phyloP scores from a whole-genome alignment of 1,140 invertebrate species.

The Drosophila nannoptera region DNA sequence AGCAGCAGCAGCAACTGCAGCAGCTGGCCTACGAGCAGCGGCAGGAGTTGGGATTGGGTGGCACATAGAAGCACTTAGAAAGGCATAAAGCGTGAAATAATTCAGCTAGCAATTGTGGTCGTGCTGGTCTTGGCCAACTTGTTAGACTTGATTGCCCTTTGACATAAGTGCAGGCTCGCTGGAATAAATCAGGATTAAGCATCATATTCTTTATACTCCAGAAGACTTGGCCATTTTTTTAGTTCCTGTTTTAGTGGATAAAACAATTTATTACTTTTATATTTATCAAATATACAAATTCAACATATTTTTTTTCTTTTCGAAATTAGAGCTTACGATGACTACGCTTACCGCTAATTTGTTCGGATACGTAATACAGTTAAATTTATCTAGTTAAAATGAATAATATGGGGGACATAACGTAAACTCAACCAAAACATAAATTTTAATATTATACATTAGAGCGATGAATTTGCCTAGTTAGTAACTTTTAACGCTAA shows the following conservation, averaged over 20 bases:
- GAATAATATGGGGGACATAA: slow-evolving; percentile 50
- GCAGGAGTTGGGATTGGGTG: neutral
- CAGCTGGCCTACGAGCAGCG: neutral
- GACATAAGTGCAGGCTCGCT: slow-evolving; percentile 48
- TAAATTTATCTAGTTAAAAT: slow-evolving; percentile 59
- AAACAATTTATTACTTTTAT: slow-evolving; percentile 55
- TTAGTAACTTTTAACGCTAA: slow-evolving; percentile 29
- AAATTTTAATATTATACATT: slow-evolving; percentile 50
- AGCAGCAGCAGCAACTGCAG: neutral
- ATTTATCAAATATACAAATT: slow-evolving; percentile 40
- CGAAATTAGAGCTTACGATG: slow-evolving; percentile 25
- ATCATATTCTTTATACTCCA: neutral
- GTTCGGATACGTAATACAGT: slow-evolving; percentile 44
- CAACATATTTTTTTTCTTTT: slow-evolving; percentile 9
- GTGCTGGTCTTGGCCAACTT: slow-evolving; percentile 31
- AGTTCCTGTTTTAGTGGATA: slow-evolving; percentile 52
- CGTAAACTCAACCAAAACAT: slow-evolving; percentile 61
- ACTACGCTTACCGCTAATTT: slow-evolving; percentile 49
- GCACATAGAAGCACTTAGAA: slow-evolving; percentile 30
- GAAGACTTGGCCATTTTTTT: neutral
- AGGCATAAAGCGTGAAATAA: slow-evolving; percentile 26
- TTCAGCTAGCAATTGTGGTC: slow-evolving; percentile 22
- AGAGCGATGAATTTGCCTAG: slow-evolving; percentile 59
- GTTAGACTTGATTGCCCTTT: slow-evolving; percentile 41
- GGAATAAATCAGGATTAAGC: neutral